These are phyloP conservation scores for Caloenas nicobarica DNA, from an alignment of 2,113 vertebrate species.

Conservation along the genomic window DNA sequence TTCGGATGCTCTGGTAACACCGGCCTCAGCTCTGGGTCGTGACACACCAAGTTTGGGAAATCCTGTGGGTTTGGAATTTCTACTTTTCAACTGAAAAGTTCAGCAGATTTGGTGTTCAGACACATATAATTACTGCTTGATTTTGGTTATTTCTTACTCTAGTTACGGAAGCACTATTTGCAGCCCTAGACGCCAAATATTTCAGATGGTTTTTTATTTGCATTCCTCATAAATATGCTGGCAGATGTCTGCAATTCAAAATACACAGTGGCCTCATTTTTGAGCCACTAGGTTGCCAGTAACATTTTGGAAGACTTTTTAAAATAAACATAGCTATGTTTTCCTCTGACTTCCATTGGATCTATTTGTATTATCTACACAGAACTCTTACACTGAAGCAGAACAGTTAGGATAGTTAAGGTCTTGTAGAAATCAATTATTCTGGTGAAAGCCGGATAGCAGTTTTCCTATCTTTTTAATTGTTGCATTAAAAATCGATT, in stretches of 20 bases:
- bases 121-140: neutral
- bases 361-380: neutral
- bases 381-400: constrained; percentile 13
- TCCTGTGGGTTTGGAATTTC: neutral
- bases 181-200: neutral
- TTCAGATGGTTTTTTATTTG: neutral
- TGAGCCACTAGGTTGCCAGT: neutral
- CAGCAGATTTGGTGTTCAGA: neutral
- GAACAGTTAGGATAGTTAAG: neutral
- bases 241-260: neutral
- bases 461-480: constrained; percentile 29
- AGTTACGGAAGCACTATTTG: neutral
- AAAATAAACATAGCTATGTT: neutral
- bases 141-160: neutral
- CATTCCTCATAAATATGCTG: constrained; percentile 16
- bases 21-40: neutral
- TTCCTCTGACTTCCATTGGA: neutral
- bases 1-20: neutral
- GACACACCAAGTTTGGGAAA: neutral
- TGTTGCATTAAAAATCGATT: constrained; percentile 68
- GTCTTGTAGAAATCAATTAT: constrained; percentile 53
- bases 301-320: neutral
- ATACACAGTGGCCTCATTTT: neutral
- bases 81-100: neutral
- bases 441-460: constrained; percentile 21